Base-by-base conservation (phyloP, 2,113 vertebrate species). In the Cryptomyrus ogoouensis region DNA sequence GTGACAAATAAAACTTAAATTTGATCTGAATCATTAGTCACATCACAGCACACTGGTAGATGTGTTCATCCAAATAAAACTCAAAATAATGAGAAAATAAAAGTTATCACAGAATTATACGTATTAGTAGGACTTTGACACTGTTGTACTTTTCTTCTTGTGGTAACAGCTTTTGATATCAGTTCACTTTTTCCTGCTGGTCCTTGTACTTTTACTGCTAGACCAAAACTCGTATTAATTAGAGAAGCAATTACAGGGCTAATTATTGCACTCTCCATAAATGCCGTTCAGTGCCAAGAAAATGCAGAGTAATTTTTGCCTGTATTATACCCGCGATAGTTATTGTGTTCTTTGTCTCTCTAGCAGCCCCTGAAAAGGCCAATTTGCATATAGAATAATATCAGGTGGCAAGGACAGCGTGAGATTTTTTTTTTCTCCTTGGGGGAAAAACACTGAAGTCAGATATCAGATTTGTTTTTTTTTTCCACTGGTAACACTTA, bases 381-480 rank as follows among this genome's bases (percentile, higher is more conserved):
- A 89, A 89, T 89, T 83, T 89, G 70, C 47, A 89, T 52, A 89
- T 83, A 27, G 74, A 27, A 52, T 27, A 89, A 19, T 74, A 89
- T 89, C 74, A 83, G 49, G 74, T 83, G 49, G n/a, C 35, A 10
- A 46, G 31, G 52, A 42, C 47, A 27, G 35, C 1, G 19, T 89
- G 88, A 56, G 88, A 89, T 53, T 49, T 24, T 39, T 53, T 53
- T 88, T 46, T 10, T 70, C 62, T 31, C 44, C 44, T 13, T 21
- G 42, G 15, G 21, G 24, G 47, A 47, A 47, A 84, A 47, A n/a
- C 8, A 47, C 7, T 84, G 44, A 47, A 84, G 83, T 39, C 83
- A 84, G 83, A 24, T 84, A 42, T 84, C 39, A 47, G 83, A 84
- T 47, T 47, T 84, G 19, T 24, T 84, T 47, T 47, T 47, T 46